Percentiles rank a stretch among this genome's conserved stretches.
These are phyloP conservation scores for Melolontha melolontha DNA, from an alignment of 2,888 invertebrate species.

Conservation along the genomic window DNA sequence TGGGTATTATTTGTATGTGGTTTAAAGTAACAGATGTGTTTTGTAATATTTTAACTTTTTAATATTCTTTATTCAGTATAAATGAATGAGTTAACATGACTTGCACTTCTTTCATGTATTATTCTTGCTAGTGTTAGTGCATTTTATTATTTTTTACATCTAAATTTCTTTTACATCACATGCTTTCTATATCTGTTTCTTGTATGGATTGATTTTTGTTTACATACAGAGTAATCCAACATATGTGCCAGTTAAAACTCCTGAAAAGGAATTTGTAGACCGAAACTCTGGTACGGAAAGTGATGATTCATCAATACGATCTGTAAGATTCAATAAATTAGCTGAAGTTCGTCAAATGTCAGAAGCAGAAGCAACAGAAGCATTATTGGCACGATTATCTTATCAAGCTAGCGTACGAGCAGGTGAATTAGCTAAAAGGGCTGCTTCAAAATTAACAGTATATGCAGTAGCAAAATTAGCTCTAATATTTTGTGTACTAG, in stretches of 20 bases:
- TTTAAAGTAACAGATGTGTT: too few relatives aligned
- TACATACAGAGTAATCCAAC: conserved; percentile 84
- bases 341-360: conserved; percentile 92
- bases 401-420: conserved; percentile 92
- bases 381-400: conserved; percentile 91
- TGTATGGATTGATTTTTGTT: too few relatives aligned
- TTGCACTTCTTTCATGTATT: too few relatives aligned
- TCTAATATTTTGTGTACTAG: conserved; percentile 86
- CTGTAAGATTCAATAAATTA: conserved; percentile 87
- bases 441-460: conserved; percentile 82
- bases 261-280: conserved; percentile 67
- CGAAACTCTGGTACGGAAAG: conserved; percentile 82
- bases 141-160: too few relatives aligned
- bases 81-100: too few relatives aligned
- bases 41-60: too few relatives aligned
- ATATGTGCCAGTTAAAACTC: conserved; percentile 88
- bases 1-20: too few relatives aligned
- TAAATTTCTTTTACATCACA: too few relatives aligned
- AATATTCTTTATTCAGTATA: too few relatives aligned
- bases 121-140: too few relatives aligned
- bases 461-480: conserved; percentile 85
- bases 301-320: conserved; percentile 86
- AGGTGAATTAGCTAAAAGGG: conserved; percentile 79
- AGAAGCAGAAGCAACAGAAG: conserved; percentile 91
- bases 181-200: neutral